Conservation (phyloP, 2,797 vertebrate genomes). For the Decapterus maruadsi region DNA sequence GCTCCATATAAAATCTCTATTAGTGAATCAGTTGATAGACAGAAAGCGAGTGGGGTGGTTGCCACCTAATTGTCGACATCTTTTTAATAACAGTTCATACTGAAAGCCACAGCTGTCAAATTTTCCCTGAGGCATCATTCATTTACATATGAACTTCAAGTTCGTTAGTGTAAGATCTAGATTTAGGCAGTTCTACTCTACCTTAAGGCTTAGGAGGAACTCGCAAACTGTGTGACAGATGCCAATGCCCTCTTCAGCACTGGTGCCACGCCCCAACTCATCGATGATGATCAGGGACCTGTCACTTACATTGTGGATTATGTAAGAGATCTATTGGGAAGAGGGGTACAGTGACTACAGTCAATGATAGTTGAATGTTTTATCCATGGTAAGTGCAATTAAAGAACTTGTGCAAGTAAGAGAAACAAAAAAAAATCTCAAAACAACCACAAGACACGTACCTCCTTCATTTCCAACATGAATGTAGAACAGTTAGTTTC, state of each 20-base stretch:
- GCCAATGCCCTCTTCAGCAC: constrained; percentile 96
- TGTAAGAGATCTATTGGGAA: constrained; percentile 92
- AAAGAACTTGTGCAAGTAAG: neutral
- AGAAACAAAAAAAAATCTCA: neutral
- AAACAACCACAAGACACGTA: constrained; percentile 53
- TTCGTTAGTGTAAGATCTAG: neutral
- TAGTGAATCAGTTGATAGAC: neutral
- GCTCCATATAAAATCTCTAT: neutral
- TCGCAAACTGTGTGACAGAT: constrained; percentile 96
- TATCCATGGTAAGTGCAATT: neutral
- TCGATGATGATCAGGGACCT: constrained; percentile 96
- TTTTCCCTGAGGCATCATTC: neutral
- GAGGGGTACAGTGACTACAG: constrained; percentile 30
- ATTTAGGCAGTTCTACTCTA: constrained; percentile 67
- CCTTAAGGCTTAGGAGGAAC: constrained; percentile 94
- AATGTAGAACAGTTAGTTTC: constrained; percentile 98
- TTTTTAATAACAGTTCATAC: neutral
- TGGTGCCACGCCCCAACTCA: constrained; percentile 96
- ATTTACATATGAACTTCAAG: neutral
- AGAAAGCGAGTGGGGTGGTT: neutral
- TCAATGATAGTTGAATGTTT: constrained; percentile 3
- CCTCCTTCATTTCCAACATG: constrained; percentile 99
- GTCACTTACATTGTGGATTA: constrained; percentile 94
- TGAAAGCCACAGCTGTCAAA: neutral
- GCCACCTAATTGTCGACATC: neutral